Base-by-base conservation (phyloP, 2,113 vertebrate species). In the Ia io region DNA sequence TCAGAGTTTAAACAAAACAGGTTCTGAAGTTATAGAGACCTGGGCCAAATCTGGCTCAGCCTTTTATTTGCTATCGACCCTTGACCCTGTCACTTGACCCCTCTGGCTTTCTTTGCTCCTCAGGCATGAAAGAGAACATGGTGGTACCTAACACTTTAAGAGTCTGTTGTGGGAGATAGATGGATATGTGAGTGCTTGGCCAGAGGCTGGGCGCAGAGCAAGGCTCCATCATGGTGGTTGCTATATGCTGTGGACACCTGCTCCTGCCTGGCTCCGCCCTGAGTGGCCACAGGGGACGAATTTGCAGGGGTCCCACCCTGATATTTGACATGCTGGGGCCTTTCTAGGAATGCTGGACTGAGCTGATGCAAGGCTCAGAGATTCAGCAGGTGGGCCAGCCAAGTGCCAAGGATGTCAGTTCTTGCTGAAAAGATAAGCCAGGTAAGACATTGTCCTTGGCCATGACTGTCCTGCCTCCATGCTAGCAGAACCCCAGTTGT, bases 111-210 rank as follows among this genome's bases (percentile, higher is more conserved):
- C 11, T 61, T 20, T n/a, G 71, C 28, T 44, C 13, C 47, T 56
- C 37, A 16, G 32, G 25, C 5, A 0, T 28, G 37, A 91, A 53
- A 47, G 37, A 32, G 56, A 47, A 40, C 56, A 49, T 11, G 49
- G 2, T 1, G 3, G 14, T 11, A 2, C n/a, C 47, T 32, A 28
- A 61, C 28, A 11, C 0, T 5, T 1, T 3, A 2, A 7, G 77
- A 17, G 2, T 30, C 35, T 63, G 23, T 16, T 63, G 67, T 22
- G 67, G 42, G 56, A 53, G 42, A 17, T 4, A 11, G 53, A 51
- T 61, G 20, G 9, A 22, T 10, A 8, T 0, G 30, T 22, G 69
- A 40, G 35, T 0, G 44, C 2, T 30, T 3, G 6, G 30, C 56
- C 56, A n/a, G 18, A 63, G 6, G 30, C 28, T 18, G 30, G 22